Conservation (phyloP, 2,113 vertebrate species). For the Toxostoma redivivum region DNA sequence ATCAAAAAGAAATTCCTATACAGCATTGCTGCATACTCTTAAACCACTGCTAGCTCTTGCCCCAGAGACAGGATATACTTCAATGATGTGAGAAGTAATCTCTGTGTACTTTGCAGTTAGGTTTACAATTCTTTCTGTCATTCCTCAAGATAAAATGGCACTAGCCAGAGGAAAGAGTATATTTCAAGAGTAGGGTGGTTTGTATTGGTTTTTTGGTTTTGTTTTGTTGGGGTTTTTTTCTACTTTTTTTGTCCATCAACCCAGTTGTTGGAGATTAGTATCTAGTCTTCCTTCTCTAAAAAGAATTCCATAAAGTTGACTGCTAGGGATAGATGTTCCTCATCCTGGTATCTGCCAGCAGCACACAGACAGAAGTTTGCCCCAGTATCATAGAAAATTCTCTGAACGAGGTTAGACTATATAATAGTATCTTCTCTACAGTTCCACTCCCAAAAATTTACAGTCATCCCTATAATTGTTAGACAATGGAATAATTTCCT, state of each 20-base stretch:
- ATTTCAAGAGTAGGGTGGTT: neutral
- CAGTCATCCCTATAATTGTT: neutral
- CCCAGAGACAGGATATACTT: conserved; percentile 37
- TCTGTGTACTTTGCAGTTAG: neutral
- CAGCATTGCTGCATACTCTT: neutral
- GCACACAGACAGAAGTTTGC: neutral
- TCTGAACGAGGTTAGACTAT: neutral
- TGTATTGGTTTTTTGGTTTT: neutral
- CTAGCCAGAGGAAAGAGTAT: neutral
- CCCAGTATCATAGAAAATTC: neutral
- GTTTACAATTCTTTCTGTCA: neutral
- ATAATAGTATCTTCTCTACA: neutral
- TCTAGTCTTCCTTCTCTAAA: neutral
- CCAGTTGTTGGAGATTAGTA: neutral
- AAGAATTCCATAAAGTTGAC: neutral
- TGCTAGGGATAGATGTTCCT: neutral
- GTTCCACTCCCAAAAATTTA: neutral
- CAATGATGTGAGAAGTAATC: conserved; percentile 5
- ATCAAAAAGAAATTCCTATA: neutral
- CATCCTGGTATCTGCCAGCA: neutral
- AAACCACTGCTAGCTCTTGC: conserved; percentile 13
- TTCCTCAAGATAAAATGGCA: neutral
- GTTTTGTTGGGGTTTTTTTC: neutral
- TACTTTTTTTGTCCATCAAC: neutral
- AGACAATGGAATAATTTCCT: neutral